Base-by-base conservation (phyloP, 2,888 invertebrate genomes). In the Xestia sexstrigata region DNA sequence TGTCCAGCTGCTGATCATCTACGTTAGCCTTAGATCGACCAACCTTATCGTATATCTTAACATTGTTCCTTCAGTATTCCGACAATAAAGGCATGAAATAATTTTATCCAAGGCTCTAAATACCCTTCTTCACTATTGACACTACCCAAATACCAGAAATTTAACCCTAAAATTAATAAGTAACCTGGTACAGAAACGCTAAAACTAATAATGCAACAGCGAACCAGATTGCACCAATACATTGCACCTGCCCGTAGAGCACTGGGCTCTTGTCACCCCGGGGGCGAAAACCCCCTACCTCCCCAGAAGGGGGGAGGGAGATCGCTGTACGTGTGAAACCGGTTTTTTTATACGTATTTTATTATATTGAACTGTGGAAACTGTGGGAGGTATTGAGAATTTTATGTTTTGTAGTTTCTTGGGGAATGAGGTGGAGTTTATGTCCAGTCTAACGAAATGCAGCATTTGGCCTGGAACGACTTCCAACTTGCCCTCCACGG, bases 151-250 rank as follows among this genome's bases (percentile, higher is more conserved):
- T 17, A 63, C 67, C 45, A 80, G 49, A 74, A 81, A 81, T 75
- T 76, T 80, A 85, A 67, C 75, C 78, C 73, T 76, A 79, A 84
- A 88, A 89, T 87, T 90, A 91, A 90, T 89, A 90, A 88, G 84
- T 86, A 88, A 79, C 81, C 79, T 70, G 70, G 71, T 76, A 82
- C 70, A 83, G 78, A 80, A 87, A 84, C 85, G 87, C 84, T 90
- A 88, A 89, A 92, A 92, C 93, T 93, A 92, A 92, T 92, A 92
- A 93, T 92, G 92, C 91, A 92, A 90, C 89, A 92, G 90, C 91
- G 91, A 93, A 89, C 92, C 91, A 93, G 92, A 94, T 94, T 94
- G 95, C 94, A 91, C 93, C 93, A 91, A 94, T 94, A 94, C 93
- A 89, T 83, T 92, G 94, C 95, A 95, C 95, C 95, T 95, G 95